phyloP scores from a whole-genome alignment of 1,140 invertebrate species.

The Megalopta genalis region DNA sequence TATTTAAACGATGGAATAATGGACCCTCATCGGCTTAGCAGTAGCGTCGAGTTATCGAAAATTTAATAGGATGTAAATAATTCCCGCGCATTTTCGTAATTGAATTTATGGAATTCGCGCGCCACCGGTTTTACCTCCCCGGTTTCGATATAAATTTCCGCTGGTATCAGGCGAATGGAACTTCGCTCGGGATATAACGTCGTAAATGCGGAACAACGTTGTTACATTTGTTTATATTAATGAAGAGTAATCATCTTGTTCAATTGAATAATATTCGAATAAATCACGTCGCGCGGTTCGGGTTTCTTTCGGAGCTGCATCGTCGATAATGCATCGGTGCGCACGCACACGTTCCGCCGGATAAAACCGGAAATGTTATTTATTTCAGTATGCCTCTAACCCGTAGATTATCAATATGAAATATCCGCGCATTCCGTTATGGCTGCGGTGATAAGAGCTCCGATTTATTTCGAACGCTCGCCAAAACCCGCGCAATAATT shows the following conservation, averaged over 20 bases:
- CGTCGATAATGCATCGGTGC: background rate
- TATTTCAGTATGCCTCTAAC: background rate
- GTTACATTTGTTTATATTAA: background rate
- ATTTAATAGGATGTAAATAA: conserved; percentile 44
- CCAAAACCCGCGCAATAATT: background rate
- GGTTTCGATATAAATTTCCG: background rate
- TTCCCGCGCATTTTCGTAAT: conserved; percentile 36
- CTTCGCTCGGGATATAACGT: background rate
- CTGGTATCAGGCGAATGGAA: background rate
- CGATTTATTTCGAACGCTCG: background rate
- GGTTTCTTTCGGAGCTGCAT: background rate
- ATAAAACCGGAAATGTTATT: background rate
- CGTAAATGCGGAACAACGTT: background rate
- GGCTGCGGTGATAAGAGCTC: background rate
- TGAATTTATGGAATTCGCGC: conserved; percentile 22
- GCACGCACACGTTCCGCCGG: background rate
- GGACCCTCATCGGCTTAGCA: conserved; percentile 18
- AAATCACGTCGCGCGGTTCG: background rate
- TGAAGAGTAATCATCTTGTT: background rate
- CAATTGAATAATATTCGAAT: background rate
- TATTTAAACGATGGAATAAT: conserved; percentile 38
- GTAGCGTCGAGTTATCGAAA: conserved; percentile 6
- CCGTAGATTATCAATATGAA: conserved; percentile 3
- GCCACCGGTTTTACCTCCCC: background rate
- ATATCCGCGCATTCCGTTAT: background rate